A percentile compares a stretch with the other conserved stretches of the same genome.
These are phyloP conservation scores for Sebastes hubbsi DNA, from an alignment of 2,797 vertebrate genomes.

Conservation along the genomic window DNA sequence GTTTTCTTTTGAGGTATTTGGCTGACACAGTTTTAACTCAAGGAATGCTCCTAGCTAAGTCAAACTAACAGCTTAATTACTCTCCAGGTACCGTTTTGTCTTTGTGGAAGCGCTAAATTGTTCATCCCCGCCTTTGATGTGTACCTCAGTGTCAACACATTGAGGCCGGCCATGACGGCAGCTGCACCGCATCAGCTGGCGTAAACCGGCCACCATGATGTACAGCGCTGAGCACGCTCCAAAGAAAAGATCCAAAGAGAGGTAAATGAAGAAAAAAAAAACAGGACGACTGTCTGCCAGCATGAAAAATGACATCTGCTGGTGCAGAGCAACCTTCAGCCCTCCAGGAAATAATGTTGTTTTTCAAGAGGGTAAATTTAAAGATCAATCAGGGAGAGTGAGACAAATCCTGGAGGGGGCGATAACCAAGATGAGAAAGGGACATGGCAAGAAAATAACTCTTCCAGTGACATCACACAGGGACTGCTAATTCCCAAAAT, in stretches of 20 bases:
- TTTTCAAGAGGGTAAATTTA: constrained; percentile 89
- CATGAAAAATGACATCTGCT: constrained; percentile 91
- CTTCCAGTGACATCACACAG: constrained; percentile 5
- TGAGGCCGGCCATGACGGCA: constrained; percentile 66
- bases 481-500: constrained; percentile 15
- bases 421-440: constrained; percentile 66
- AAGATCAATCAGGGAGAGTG: constrained; percentile 86
- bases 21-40: constrained; percentile 23
- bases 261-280: constrained; percentile 77
- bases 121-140: constrained; percentile 67
- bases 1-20: constrained; percentile 51
- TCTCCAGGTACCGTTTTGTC: constrained; percentile 48
- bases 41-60: constrained; percentile 56
- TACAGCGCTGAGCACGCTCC: constrained; percentile 86
- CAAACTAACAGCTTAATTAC: constrained; percentile 57
- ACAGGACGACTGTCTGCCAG: constrained; percentile 62
- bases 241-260: constrained; percentile 88
- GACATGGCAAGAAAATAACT: constrained; percentile 23
- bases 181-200: constrained; percentile 86
- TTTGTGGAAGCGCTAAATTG: constrained; percentile 47
- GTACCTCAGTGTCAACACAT: constrained; percentile 54
- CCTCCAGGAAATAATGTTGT: constrained; percentile 88
- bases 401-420: constrained; percentile 76
- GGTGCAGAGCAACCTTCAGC: constrained; percentile 84
- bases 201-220: constrained; percentile 86